A percentile compares a stretch with the other conserved stretches of the same genome.
These are phyloP conservation scores for Melieria crassipennis DNA, from an alignment of 2,888 invertebrate species.

Conservation along the genomic window DNA sequence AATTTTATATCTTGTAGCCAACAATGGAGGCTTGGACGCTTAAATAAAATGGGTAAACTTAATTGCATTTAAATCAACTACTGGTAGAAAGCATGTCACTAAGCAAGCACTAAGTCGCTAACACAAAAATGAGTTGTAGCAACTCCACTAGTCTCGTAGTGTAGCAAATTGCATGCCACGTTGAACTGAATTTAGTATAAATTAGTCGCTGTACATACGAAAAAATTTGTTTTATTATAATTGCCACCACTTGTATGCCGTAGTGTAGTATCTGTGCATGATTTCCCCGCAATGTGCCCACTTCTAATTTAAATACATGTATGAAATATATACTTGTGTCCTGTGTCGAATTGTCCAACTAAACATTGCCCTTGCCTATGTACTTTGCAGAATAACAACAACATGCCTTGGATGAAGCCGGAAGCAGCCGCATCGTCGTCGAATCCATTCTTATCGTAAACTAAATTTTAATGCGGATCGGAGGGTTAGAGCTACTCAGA, in stretches of 20 bases:
- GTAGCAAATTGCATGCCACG: too few species aligned
- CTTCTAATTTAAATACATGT: too few species aligned
- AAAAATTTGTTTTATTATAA: too few species aligned
- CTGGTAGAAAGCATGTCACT: not conserved
- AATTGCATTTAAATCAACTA: not conserved
- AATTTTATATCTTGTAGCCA: constrained; percentile 63
- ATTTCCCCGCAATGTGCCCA: too few species aligned
- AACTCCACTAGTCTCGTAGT: too few species aligned
- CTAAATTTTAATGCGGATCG: constrained; percentile 15
- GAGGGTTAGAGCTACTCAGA: constrained; percentile 23
- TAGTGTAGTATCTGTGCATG: too few species aligned
- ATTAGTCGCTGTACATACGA: too few species aligned
- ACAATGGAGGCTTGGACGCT: constrained; percentile 68
- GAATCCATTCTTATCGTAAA: constrained; percentile 66
- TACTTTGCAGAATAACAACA: constrained; percentile 55
- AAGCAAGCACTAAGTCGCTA: not conserved
- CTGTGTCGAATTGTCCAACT: not conserved
- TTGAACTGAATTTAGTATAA: too few species aligned
- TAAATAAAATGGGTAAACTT: constrained; percentile 66
- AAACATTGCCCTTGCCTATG: constrained; percentile 13
- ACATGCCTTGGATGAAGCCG: constrained; percentile 65
- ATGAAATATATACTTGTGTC: not conserved
- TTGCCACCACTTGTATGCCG: too few species aligned
- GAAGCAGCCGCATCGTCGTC: constrained; percentile 62
- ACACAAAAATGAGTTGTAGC: too few species aligned